These are phyloP conservation scores for Corythornis vintsioides DNA, from an alignment of 2,113 vertebrate species.

Conservation along the genomic window DNA sequence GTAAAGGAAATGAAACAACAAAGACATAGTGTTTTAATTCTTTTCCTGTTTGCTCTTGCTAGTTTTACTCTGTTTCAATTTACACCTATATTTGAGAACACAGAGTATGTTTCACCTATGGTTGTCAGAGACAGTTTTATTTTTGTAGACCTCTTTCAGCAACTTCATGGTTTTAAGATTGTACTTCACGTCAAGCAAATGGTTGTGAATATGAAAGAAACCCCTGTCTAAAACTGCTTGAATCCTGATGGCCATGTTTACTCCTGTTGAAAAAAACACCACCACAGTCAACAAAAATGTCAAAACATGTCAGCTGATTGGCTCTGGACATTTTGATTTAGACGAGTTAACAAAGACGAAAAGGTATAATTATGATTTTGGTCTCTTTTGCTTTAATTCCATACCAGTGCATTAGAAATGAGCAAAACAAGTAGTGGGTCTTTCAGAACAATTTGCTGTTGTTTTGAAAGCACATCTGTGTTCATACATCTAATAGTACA, in stretches of 20 bases:
- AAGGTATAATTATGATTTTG: conserved; percentile 27
- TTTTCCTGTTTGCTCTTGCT: conserved; percentile 73
- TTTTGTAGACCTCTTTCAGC: conserved; percentile 57
- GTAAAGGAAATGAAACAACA: conserved; percentile 80
- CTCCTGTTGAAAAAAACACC: not conserved
- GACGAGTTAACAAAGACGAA: not conserved
- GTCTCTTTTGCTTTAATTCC: not conserved
- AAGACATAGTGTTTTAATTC: conserved; percentile 78
- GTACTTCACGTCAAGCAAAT: conserved; percentile 25
- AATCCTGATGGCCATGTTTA: conserved; percentile 40
- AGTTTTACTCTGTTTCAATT: conserved; percentile 78
- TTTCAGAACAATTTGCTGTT: conserved; percentile 18
- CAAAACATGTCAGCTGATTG: not conserved
- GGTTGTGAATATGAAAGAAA: conserved; percentile 30
- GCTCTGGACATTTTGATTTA: not conserved
- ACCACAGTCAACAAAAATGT: not conserved
- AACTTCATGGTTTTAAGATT: conserved; percentile 56
- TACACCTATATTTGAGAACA: conserved; percentile 76
- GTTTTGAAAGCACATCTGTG: conserved; percentile 9
- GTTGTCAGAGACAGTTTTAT: conserved; percentile 62
- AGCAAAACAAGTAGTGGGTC: not conserved
- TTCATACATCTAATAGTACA: not conserved
- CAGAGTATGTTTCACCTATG: conserved; percentile 59
- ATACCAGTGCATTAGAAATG: not conserved
- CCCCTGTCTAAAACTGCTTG: not conserved